Evolutionary conservation across 2,113 vertebrate species (phyloP).

Genomic region (Rana temporaria): DNA sequence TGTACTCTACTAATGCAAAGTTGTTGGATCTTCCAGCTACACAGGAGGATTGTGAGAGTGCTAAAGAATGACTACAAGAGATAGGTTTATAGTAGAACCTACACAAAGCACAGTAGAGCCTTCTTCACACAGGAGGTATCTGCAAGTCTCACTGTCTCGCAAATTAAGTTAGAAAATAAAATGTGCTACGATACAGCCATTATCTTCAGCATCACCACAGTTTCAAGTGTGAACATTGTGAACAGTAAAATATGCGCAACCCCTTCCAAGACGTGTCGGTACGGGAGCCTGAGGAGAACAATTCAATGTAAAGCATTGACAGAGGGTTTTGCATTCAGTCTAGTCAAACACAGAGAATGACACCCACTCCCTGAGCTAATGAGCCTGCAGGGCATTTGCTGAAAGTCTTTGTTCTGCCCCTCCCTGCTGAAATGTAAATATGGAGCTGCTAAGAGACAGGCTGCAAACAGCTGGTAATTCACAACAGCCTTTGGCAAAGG

Average conservation of each 20-base stretch:
- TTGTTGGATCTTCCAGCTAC: too few species aligned
- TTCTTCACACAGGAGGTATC: too few species aligned
- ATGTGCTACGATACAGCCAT: too few species aligned
- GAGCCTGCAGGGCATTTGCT: slow-evolving; percentile 44
- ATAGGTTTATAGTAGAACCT: too few species aligned
- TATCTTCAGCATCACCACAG: background rate
- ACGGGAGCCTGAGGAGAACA: background rate
- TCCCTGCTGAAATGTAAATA: slow-evolving; percentile 51
- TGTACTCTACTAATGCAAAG: too few species aligned
- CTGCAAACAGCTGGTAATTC: slow-evolving; percentile 33
- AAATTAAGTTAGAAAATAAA: too few species aligned
- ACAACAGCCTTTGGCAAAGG: slow-evolving; percentile 38
- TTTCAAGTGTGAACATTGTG: slow-evolving; percentile 14
- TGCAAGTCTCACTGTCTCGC: too few species aligned
- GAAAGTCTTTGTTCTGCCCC: slow-evolving; percentile 39
- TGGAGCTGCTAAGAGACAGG: slow-evolving; percentile 35
- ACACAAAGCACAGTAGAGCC: too few species aligned
- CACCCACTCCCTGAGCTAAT: slow-evolving; percentile 29
- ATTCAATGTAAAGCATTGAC: background rate
- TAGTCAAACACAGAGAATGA: background rate
- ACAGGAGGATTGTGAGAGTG: too few species aligned
- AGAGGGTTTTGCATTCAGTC: slow-evolving; percentile 2
- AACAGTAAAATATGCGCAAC: background rate
- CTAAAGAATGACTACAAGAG: too few species aligned
- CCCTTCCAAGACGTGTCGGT: background rate